Evolutionary conservation across 2,113 vertebrate species (phyloP).

Genomic region (Formicarius rufipectus): DNA sequence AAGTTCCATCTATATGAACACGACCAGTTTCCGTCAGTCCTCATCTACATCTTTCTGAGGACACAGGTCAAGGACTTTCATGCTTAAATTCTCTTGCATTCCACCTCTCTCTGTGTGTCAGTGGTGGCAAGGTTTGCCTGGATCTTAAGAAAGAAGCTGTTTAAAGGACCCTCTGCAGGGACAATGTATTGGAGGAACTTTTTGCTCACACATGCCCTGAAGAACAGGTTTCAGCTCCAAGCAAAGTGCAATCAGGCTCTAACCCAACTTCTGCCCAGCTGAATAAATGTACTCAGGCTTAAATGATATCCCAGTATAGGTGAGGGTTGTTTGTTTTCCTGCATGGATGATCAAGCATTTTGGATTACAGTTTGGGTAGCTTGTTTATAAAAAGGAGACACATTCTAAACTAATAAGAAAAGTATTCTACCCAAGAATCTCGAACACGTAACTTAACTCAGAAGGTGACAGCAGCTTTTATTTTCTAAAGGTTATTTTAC

Average conservation of each 20-base stretch:
- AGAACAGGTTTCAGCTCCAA: neutral
- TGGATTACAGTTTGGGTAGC: neutral
- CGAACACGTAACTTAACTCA: rapidly evolving
- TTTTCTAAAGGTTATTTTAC: neutral
- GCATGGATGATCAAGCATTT: neutral
- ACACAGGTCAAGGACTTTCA: neutral
- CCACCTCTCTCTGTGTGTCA: neutral
- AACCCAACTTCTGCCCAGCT: neutral
- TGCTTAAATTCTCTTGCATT: neutral
- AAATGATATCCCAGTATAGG: neutral
- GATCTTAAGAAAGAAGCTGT: neutral
- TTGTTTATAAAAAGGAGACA: neutral
- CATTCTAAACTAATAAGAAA: neutral
- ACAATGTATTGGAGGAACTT: neutral
- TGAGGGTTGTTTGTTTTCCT: neutral
- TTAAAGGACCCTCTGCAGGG: neutral
- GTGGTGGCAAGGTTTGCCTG: neutral
- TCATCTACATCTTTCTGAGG: neutral
- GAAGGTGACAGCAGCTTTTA: neutral
- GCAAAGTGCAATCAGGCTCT: neutral
- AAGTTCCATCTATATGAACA: neutral
- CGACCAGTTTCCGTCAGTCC: neutral
- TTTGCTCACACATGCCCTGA: neutral
- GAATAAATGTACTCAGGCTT: neutral
- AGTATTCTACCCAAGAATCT: neutral